Evolutionary conservation across 2,797 vertebrate species (phyloP), one percentile per base, ranked within the genome.

Genomic region (Botia kubotai): DNA sequence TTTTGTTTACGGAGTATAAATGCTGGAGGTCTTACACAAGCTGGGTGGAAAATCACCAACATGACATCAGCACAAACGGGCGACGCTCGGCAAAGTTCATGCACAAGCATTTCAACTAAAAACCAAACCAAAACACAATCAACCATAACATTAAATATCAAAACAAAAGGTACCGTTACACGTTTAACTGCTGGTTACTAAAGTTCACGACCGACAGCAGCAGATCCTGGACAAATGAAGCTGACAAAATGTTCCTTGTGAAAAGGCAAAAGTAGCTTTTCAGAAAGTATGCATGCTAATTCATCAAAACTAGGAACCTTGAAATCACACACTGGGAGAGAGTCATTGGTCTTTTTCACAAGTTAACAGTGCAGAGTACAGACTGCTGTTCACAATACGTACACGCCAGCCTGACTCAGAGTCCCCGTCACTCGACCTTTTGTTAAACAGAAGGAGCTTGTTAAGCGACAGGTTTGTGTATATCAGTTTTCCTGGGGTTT

Each of bases 401-500:
- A 81, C 67, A 84, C 53, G 29, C 26, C 52, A 53, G 65, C 46
- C 77, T 52, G 52, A 76, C 68, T 10, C 7, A 0, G 26, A 46
- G 72, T 26, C 60, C 62, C 29, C 23, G 21, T 79, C 76, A 43
- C 19, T 81, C 5, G 0, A 57, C 50, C 58, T 60, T 74, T 67
- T 66, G 53, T 55, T 80, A 82, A 78, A 75, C 26, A 71, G 3
- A 81, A 81, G 72, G 21, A 29, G 48, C 83, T 68, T 33, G 63
- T 86, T 81, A 83, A n/a, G 57, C 75, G 84, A 69, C 66, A 26
- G 36, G n/a, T 19, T 21, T 16, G 21, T 79, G 60, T 39, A 77
- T 76, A 86, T 84, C 66, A 58, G 66, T 69, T 82, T 80, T 83
- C 72, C 69, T 29, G 12, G 23, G 3, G 63, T 75, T 60, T 83